A percentile compares a stretch with the other conserved stretches of the same genome.
phyloP scores from a whole-genome alignment of 2,888 invertebrate species.

The Dascillus cervinus region DNA sequence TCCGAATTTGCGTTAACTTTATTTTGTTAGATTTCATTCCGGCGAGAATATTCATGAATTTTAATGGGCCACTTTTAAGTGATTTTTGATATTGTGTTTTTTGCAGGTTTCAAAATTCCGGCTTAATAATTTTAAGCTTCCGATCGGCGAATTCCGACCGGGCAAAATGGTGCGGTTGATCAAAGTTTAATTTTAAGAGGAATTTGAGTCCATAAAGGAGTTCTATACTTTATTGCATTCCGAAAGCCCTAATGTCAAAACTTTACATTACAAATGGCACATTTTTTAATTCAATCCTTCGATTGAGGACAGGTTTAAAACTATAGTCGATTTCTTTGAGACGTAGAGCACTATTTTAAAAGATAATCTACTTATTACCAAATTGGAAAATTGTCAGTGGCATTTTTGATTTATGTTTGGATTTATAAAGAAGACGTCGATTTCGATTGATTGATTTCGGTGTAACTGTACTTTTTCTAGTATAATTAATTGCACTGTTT shows the following conservation, averaged over 20 bases:
- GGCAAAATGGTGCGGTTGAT: slow-evolving; percentile 23
- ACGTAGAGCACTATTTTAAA: too few relatives aligned
- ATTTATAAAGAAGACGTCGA: too few relatives aligned
- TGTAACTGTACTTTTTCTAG: too few relatives aligned
- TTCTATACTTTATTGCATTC: slow-evolving; percentile 16
- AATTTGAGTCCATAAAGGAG: slow-evolving; percentile 24
- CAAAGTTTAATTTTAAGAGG: slow-evolving; percentile 24
- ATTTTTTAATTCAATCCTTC: too few relatives aligned
- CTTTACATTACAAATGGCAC: too few relatives aligned
- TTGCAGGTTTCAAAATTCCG: not conserved
- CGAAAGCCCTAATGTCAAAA: slow-evolving; percentile 8
- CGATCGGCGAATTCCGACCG: slow-evolving; percentile 16
- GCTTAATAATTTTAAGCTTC: slow-evolving; percentile 13
- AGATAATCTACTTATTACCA: too few relatives aligned
- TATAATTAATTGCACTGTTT: too few relatives aligned
- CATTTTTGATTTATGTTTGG: too few relatives aligned
- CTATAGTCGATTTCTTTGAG: too few relatives aligned
- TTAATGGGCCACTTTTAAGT: slow-evolving; percentile 16
- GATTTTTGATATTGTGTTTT: slow-evolving; percentile 10
- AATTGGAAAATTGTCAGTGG: too few relatives aligned
- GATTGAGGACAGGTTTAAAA: too few relatives aligned
- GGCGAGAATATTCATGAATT: slow-evolving; percentile 25
- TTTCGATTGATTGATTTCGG: too few relatives aligned
- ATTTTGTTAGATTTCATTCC: slow-evolving; percentile 12
- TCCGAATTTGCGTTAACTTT: slow-evolving; percentile 29